Base-by-base conservation (phyloP, 2,797 vertebrate species). In the Pantherophis vulpinus region DNA sequence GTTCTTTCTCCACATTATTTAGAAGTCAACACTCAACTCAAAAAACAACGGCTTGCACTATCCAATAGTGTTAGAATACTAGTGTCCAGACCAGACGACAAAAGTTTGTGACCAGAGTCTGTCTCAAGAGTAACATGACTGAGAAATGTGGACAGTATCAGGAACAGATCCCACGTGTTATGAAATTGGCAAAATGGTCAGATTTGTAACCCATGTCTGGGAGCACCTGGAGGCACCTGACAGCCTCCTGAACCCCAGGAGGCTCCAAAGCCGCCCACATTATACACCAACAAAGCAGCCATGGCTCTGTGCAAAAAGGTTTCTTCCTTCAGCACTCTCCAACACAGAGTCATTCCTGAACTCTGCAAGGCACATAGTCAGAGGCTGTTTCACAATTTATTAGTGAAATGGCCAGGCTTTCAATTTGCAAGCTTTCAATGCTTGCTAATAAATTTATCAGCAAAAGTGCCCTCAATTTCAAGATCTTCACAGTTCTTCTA, bases 401-500 rank as follows among this genome's bases (percentile, higher is more conserved):
- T 98, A 97, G 98, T 98, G 98, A 97, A 98, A 98, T 97, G 97
- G 98, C 97, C 97, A 98, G 98, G 98, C 98, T 97, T 98, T 98
- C 98, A 97, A 98, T 99, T 98, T 98, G 98, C 97, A 98, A 98
- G 98, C 98, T 98, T 97, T 97, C 97, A 98, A 97, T 91, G 98
- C 97, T 96, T 97, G 98, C 98, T 98, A 98, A 99, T 99, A 98
- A 97, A 98, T 98, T 98, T 97, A 97, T 96, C 97, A 95, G 97
- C 97, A 97, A 98, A 98, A 98, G 98, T 99, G 98, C 98, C 98
- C 98, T 98, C 97, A 97, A 97, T 97, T 98, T 98, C 89, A 98
- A 97, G 98, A 97, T 97, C 97, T 97, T 97, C 94, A 97, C 95
- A 94, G 96, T 93, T 97, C 96, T 96, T 96, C 96, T 96, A 97